These are phyloP conservation scores for Pedionomus torquatus DNA, from an alignment of 2,113 vertebrate genomes.

Conservation along the genomic window DNA sequence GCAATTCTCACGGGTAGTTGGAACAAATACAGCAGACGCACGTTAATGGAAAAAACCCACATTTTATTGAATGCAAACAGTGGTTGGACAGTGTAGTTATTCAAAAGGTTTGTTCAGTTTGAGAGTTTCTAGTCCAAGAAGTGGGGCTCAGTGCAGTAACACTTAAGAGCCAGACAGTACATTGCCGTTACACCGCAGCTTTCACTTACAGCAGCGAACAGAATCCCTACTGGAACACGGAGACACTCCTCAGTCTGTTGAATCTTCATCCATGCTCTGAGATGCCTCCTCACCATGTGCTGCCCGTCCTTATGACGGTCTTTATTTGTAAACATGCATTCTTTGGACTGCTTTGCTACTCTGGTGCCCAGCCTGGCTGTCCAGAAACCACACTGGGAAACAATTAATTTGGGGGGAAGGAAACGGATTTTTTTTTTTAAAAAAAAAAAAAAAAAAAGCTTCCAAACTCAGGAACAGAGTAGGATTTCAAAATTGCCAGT, in stretches of 20 bases:
- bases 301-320: background rate
- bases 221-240: background rate
- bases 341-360: slow-evolving; percentile 50
- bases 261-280: background rate
- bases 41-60: slow-evolving; percentile 11
- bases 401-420: background rate
- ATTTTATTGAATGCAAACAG: slow-evolving; percentile 69
- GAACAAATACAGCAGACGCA: background rate
- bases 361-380: background rate
- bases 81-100: slow-evolving; percentile 22
- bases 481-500: slow-evolving; percentile 1
- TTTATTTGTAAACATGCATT: slow-evolving; percentile 43
- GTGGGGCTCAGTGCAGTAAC: background rate
- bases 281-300: background rate
- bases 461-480: background rate
- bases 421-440: background rate
- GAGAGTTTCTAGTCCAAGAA: slow-evolving; percentile 14
- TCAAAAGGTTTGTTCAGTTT: background rate
- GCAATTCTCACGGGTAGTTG: background rate
- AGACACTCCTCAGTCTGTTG: background rate
- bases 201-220: background rate
- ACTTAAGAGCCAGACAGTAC: background rate
- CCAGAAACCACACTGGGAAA: slow-evolving; percentile 10
- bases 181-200: background rate
- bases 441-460: background rate